Conservation (phyloP, 2,888 invertebrate genomes). For the Pediacus dermestoides region DNA sequence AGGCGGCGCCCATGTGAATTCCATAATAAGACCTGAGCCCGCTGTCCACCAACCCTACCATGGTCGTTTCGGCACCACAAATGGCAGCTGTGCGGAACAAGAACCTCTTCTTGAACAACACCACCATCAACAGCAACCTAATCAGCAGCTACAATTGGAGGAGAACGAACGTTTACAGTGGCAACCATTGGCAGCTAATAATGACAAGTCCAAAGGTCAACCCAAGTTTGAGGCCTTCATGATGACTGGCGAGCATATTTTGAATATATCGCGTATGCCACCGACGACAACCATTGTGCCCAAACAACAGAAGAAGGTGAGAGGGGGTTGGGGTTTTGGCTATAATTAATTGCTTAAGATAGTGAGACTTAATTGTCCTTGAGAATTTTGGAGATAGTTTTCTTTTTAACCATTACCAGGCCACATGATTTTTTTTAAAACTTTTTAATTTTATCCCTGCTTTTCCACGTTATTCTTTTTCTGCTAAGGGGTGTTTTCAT, state of each 20-base stretch:
- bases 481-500: no score
- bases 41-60: constrained; percentile 37
- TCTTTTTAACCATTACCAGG: no score
- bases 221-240: constrained; percentile 88
- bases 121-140: constrained; percentile 1
- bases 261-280: constrained; percentile 83
- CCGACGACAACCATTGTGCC: constrained; percentile 62
- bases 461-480: no score
- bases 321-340: no score
- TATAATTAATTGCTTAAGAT: no score
- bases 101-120: constrained; percentile 28
- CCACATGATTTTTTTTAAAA: no score
- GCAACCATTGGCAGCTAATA: constrained; percentile 54
- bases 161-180: constrained; percentile 54
- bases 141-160: constrained; percentile 47
- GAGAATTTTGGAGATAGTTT: no score
- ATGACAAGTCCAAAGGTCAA: constrained; percentile 38
- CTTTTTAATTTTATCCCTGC: no score
- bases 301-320: constrained; percentile 57
- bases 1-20: constrained; percentile 27
- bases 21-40: constrained; percentile 45
- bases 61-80: constrained; percentile 45
- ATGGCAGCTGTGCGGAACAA: constrained; percentile 56
- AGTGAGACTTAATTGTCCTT: no score
- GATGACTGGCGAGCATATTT: constrained; percentile 96